Conservation (phyloP, 2,888 invertebrate species). For the Leucoma salicis region DNA sequence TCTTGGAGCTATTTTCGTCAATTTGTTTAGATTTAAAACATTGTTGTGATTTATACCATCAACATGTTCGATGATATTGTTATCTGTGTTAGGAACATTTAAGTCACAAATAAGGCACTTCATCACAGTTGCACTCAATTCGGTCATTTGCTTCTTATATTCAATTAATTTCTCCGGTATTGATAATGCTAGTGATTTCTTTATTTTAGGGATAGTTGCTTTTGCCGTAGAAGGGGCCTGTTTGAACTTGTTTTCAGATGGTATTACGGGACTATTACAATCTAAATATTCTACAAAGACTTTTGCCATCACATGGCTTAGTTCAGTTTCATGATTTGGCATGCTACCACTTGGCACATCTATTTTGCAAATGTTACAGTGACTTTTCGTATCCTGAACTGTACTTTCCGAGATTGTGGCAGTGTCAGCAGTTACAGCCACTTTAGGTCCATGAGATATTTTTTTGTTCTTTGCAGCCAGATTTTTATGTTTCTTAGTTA, state of each 20-base stretch:
- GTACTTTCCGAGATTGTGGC: background rate
- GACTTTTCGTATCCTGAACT: background rate
- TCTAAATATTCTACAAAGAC: background rate
- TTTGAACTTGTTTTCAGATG: background rate
- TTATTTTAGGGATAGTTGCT: background rate
- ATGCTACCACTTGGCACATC: slow-evolving; percentile 5
- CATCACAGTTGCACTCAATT: background rate
- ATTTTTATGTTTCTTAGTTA: slow-evolving; percentile 1
- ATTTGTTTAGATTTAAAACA: background rate
- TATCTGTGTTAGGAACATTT: background rate
- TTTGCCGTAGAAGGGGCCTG: background rate
- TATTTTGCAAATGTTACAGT: slow-evolving; percentile 12
- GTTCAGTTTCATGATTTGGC: slow-evolving; percentile 2
- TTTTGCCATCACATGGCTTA: background rate
- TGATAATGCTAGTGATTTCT: background rate
- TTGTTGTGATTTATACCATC: background rate
- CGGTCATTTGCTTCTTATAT: slow-evolving; percentile 1
- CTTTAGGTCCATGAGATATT: background rate
- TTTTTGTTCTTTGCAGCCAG: background rate
- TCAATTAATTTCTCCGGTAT: background rate
- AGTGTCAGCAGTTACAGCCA: background rate
- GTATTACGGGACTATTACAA: background rate
- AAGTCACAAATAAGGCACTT: slow-evolving; percentile 3
- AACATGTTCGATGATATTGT: slow-evolving; percentile 3
- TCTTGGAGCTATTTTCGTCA: background rate